phyloP scores from a whole-genome alignment of 2,113 vertebrate genomes.

The Propithecus coquereli region DNA sequence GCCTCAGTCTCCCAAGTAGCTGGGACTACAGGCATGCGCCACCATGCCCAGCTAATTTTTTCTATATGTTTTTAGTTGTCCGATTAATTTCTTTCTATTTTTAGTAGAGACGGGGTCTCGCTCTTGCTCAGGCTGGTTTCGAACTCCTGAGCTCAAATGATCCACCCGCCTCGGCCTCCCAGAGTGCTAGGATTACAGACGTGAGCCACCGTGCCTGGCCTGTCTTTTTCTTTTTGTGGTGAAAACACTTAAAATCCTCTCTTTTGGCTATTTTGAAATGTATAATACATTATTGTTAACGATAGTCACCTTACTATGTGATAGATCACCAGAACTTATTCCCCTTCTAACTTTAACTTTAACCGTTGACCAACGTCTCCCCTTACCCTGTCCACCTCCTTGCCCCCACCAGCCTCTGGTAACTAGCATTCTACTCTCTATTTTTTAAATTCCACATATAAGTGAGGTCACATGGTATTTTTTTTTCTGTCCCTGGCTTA shows the following conservation, averaged over 20 bases:
- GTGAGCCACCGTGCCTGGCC: no score
- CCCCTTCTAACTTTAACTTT: background rate
- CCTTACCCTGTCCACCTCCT: background rate
- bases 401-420: background rate
- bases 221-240: background rate
- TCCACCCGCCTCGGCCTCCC: no score
- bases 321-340: background rate
- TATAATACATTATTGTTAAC: background rate
- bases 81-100: no score
- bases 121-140: no score
- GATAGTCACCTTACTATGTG: background rate
- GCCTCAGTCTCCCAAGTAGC: no score
- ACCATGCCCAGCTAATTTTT: no score
- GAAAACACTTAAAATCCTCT: background rate
- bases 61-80: no score
- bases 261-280: background rate
- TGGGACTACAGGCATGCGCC: no score
- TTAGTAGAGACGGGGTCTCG: no score
- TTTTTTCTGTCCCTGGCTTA: background rate
- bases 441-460: background rate
- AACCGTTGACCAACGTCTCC: background rate
- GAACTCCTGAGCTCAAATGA: no score
- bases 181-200: no score
- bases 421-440: background rate
- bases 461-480: background rate